Evolutionary conservation across 2,888 invertebrate species (phyloP), one percentile per base, ranked within the genome.

Genomic region (Orthosia gracilis): DNA sequence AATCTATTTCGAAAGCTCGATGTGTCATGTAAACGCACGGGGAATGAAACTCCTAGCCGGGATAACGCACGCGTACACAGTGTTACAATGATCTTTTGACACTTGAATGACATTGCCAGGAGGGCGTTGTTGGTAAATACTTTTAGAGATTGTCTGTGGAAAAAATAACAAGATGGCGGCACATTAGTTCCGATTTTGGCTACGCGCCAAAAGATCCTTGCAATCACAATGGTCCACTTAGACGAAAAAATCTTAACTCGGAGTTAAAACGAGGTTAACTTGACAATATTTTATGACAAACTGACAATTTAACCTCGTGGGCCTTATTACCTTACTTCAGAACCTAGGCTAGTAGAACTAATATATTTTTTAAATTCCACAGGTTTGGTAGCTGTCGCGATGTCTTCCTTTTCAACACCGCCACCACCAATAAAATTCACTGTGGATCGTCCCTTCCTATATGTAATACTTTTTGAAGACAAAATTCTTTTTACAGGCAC

Each of bases 401-500:
- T 68, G 75, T 80, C 84, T n/a, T 80, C 63, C 2, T 0, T 15
- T 0, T 84, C 74, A 54, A 64, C 7, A 17, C 75, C 82, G 5
- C 88, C 87, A 15, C 64, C 69, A 2, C 64, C 84, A 13, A 64
- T 81, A 49, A 68, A 75, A 55, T 86, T 88, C 31, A 81, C 65
- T 18, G 84, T 79, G 26, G 85, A 88, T 62, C 88, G 68, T 40
- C 89, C 88, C 3, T 85, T 86, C 66, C 52, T 89, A 12, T 87
- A 84, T 15, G 4, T 78, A 3, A 88, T 89, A 62, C 73, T 89
- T 18, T 68, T 78, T 17, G 54, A 85, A 65, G 88, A 89, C 45
- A 89, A 86, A 70, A 58, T 82, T 15, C 21, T 89, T 15, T 89
- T 88, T 70, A 73, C 80, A 5, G 88, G 88, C 59, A 85, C 78